Conservation (phyloP, 2,888 invertebrate species). For the Panorpa germanica region DNA sequence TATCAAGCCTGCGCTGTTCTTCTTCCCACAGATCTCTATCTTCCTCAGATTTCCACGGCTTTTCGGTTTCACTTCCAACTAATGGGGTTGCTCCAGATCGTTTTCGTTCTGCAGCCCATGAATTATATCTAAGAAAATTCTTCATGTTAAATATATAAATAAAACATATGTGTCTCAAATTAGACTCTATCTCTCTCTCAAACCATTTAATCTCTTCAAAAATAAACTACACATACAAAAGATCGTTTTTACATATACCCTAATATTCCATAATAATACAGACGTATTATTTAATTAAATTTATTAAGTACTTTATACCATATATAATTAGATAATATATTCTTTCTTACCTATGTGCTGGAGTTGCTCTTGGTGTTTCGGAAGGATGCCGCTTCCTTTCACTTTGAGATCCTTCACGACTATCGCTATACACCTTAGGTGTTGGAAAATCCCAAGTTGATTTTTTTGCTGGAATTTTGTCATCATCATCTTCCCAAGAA, state of each 20-base stretch:
- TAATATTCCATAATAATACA: background rate
- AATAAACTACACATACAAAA: no score
- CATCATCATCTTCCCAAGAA: constrained; percentile 46
- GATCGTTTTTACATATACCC: no score
- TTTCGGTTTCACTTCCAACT: constrained; percentile 24
- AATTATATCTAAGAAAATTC: constrained; percentile 34
- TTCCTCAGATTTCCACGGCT: constrained; percentile 38
- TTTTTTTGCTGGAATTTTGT: constrained; percentile 37
- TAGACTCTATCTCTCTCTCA: background rate
- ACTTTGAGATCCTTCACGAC: constrained; percentile 21
- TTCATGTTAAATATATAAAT: constrained; percentile 1
- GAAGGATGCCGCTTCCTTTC: constrained; percentile 20
- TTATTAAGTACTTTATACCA: background rate
- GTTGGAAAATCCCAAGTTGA: constrained; percentile 92
- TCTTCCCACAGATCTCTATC: constrained; percentile 77
- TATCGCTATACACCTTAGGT: constrained; percentile 36
- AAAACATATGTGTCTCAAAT: background rate
- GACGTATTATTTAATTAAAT: constrained; percentile 1
- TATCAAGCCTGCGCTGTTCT: constrained; percentile 74
- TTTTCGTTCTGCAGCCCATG: constrained; percentile 52
- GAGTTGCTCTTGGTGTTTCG: constrained; percentile 67
- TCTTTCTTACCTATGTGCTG: constrained; percentile 52
- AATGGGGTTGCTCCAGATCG: constrained; percentile 44
- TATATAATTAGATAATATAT: background rate
- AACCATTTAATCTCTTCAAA: no score